Evolutionary conservation across 1,140 invertebrate genomes (phyloP).

Genomic region (Diplogasteroides magnus): DNA sequence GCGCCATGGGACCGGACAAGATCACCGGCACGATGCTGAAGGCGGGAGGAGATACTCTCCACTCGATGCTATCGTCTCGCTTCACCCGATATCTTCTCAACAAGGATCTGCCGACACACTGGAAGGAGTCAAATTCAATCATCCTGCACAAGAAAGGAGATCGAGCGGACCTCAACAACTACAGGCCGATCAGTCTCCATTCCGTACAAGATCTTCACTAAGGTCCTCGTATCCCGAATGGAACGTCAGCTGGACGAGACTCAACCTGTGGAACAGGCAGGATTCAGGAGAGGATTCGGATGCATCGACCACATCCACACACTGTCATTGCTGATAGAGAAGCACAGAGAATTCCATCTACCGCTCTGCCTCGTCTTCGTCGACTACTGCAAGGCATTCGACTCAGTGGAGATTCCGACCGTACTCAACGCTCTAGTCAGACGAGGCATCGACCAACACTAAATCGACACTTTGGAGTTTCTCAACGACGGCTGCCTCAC

Average conservation of each 20-base stretch:
- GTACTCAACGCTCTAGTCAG: slow-evolving; percentile 27
- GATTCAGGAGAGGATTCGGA: slow-evolving; percentile 24
- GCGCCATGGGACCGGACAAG: background rate
- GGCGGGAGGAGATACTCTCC: background rate
- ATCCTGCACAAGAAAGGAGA: background rate
- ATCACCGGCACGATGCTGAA: background rate
- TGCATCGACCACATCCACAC: slow-evolving; percentile 30
- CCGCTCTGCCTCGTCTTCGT: slow-evolving; percentile 27
- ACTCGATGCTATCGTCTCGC: background rate
- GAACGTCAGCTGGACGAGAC: background rate
- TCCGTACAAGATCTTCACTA: slow-evolving; percentile 20
- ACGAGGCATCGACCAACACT: slow-evolving; percentile 16
- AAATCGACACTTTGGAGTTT: slow-evolving; percentile 6
- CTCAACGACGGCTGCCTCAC: slow-evolving; percentile 4
- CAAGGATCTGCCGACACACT: background rate
- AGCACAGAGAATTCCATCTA: slow-evolving; percentile 13
- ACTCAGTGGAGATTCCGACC: slow-evolving; percentile 5
- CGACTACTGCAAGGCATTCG: slow-evolving; percentile 33
- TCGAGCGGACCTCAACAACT: background rate
- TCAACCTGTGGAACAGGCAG: slow-evolving; percentile 30
- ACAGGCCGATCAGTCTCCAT: slow-evolving; percentile 15
- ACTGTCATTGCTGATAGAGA: slow-evolving; percentile 18
- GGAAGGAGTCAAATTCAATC: background rate
- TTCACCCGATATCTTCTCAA: background rate
- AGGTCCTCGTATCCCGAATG: slow-evolving; percentile 15